Evolutionary conservation across 2,888 invertebrate genomes (phyloP), one percentile per base, ranked within the genome.

Genomic region (Drosophila fungiperda): DNA sequence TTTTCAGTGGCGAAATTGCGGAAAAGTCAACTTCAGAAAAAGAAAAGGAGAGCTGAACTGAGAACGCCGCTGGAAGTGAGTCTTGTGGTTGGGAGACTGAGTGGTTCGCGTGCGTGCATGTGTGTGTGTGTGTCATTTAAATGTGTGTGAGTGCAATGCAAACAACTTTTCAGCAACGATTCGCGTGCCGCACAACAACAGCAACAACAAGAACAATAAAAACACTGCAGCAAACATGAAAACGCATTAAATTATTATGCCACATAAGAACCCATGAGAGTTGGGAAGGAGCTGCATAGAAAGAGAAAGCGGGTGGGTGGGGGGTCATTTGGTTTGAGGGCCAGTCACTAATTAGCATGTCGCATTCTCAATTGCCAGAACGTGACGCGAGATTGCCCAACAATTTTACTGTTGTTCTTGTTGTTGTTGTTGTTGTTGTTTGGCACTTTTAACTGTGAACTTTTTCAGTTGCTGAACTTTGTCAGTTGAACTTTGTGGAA

Each of bases 1-100:
- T 82, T 87, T 89, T 89, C 87, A 77, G 87, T 79, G 79, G 85
- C 75, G 79, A 87, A 89, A 84, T 78, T 89, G 82, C 87, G 84
- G 87, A 83, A 89, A 87, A 87, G 71, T 61, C 64, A 68, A 35
- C 61, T 40, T 32, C 60, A 55, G 20, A 38, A 26, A 38, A 54
- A 63, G 78, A 68, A 63, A 68, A 78, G 75, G 64, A 61, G 45
- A 50, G 29, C 57, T 20, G 57, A 36, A 40, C 50, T 36, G 52
- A 45, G 49, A 42, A 17, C 38, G 49, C 20, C 32, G 55, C 3
- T 11, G 29, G 17, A n/a, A 60, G 52, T 40, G 45, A 32, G 36
- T 23, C 50, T 49, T 49, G 52, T 29, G 48, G 23, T 15, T 15
- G 45, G 2, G 23, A 15, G 8, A 23, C 45, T 15, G 45, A 23